Evolutionary conservation across 2,888 invertebrate species (phyloP).

Genomic region (Platycnemis pennipes): DNA sequence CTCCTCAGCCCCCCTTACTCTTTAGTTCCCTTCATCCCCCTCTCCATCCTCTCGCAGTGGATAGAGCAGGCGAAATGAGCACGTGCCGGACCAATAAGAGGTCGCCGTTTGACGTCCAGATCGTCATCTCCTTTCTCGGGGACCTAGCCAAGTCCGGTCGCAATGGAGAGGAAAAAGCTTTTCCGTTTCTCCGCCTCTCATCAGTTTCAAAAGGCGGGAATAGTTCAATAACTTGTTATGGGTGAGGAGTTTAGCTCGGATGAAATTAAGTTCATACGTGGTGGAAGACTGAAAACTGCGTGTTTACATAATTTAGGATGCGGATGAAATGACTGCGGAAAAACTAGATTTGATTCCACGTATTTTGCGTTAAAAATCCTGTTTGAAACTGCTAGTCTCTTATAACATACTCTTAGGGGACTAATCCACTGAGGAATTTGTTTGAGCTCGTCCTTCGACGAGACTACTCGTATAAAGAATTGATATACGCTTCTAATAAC

Average conservation of each 20-base stretch:
- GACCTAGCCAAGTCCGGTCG: not conserved
- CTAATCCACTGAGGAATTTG: no score
- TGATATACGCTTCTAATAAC: no score
- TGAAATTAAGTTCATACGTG: no score
- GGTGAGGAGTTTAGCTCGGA: no score
- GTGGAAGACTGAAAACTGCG: not conserved
- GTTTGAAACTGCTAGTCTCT: no score
- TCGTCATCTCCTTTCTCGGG: not conserved
- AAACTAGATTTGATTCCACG: not conserved
- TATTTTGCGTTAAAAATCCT: no score
- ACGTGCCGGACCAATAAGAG: constrained; percentile 20
- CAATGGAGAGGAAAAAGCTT: not conserved
- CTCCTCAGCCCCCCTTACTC: not conserved
- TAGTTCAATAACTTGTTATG: no score
- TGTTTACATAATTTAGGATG: not conserved
- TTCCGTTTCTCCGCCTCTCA: not conserved
- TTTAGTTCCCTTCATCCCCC: not conserved
- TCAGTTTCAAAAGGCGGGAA: no score
- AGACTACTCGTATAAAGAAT: no score
- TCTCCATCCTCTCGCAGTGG: not conserved
- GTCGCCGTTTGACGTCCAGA: not conserved
- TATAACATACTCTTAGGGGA: no score
- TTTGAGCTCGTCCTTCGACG: no score
- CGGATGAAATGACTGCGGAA: not conserved
- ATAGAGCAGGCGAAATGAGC: not conserved